Evolutionary conservation across 2,113 vertebrate genomes (phyloP).

Genomic region (Acanthisitta chloris): DNA sequence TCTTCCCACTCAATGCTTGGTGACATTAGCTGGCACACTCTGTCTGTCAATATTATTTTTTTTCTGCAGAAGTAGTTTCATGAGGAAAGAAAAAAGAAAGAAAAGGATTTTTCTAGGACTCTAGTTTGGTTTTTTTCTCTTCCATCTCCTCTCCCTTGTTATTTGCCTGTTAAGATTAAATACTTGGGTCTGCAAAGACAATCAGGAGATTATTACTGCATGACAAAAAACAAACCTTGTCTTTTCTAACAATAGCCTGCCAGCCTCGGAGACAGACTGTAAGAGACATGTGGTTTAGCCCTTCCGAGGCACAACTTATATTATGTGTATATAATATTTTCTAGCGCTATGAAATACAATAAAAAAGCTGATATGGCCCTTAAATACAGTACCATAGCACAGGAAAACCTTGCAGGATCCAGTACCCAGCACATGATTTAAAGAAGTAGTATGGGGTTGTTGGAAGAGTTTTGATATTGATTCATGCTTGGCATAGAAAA

Average conservation of each 20-base stretch:
- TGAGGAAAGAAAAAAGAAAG: not conserved
- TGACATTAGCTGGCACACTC: not conserved
- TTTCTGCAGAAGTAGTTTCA: not conserved
- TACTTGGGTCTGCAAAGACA: not conserved
- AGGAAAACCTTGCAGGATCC: not conserved
- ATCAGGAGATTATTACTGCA: not conserved
- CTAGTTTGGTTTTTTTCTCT: not conserved
- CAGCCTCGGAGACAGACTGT: not conserved
- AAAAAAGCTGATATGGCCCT: not conserved
- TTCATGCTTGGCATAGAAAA: not conserved
- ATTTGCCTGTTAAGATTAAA: not conserved
- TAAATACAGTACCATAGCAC: not conserved
- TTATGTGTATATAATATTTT: not conserved
- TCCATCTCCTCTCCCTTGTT: not conserved
- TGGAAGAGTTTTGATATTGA: not conserved
- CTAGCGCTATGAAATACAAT: not conserved
- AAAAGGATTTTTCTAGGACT: not conserved
- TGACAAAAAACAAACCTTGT: not conserved
- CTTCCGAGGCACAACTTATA: not conserved
- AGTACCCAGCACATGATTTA: not conserved
- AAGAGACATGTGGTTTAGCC: not conserved
- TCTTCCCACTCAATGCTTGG: not conserved
- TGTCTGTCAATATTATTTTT: not conserved
- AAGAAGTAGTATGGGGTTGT: not conserved
- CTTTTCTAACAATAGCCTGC: conserved; percentile 1